Evolutionary conservation across 2,888 invertebrate genomes (phyloP).

Genomic region (Polymixis flavicincta): DNA sequence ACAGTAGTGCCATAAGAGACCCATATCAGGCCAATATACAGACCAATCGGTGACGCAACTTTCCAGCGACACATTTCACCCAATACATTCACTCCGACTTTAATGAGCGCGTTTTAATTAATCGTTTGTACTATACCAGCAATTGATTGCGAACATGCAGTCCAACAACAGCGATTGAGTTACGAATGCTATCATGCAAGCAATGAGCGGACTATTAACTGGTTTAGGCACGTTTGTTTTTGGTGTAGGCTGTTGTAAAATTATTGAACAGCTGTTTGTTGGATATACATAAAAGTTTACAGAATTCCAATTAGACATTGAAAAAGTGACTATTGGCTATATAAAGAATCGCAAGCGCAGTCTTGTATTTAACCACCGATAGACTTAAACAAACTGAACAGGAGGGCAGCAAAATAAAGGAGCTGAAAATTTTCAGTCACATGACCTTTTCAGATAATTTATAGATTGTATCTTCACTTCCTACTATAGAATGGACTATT

Average conservation of each 20-base stretch:
- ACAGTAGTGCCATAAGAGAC: not conserved
- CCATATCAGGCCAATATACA: not conserved
- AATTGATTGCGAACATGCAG: constrained; percentile 27
- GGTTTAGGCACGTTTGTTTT: constrained; percentile 18
- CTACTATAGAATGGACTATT: not conserved
- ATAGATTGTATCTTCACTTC: not conserved
- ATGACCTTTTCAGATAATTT: not conserved
- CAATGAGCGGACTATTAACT: constrained; percentile 22
- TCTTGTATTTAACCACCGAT: not conserved
- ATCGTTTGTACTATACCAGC: constrained; percentile 44
- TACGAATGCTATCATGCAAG: constrained; percentile 47
- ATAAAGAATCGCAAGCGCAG: not conserved
- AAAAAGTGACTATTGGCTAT: not conserved
- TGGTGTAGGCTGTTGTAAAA: not conserved
- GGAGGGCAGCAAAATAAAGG: not conserved
- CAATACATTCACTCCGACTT: constrained; percentile 23
- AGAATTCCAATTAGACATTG: not conserved
- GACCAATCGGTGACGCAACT: not conserved
- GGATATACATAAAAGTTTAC: too few relatives aligned
- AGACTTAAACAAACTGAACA: not conserved
- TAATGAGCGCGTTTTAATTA: constrained; percentile 62
- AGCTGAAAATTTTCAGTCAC: not conserved
- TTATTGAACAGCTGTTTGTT: not conserved
- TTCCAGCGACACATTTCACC: constrained; percentile 13
- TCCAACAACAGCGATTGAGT: constrained; percentile 22